Evolutionary conservation across 2,888 invertebrate genomes (phyloP).

Genomic region (Argyresthia goedartella): DNA sequence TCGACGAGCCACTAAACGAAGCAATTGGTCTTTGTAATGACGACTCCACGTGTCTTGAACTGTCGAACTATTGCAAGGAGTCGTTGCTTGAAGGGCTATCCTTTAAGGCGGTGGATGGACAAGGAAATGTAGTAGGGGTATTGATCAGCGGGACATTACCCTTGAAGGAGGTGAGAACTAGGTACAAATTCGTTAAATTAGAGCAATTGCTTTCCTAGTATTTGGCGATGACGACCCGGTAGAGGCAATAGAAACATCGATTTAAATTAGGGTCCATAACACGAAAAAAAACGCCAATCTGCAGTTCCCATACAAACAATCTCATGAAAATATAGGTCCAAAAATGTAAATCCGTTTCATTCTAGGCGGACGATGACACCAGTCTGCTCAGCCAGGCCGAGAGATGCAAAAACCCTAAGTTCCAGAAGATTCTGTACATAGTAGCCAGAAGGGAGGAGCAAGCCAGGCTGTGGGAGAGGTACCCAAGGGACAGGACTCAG

Average conservation of each 20-base stretch:
- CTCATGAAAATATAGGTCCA: too few species aligned
- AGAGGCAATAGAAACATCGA: too few species aligned
- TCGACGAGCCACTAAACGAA: slow-evolving; percentile 74
- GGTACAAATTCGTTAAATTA: not conserved
- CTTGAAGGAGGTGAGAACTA: slow-evolving; percentile 32
- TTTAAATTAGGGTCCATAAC: too few species aligned
- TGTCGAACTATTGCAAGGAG: slow-evolving; percentile 73
- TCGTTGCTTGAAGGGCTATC: slow-evolving; percentile 72
- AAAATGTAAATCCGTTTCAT: too few species aligned
- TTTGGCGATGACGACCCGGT: too few species aligned
- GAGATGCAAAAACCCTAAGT: slow-evolving; percentile 71
- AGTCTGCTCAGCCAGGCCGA: slow-evolving; percentile 47
- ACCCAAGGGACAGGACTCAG: slow-evolving; percentile 62
- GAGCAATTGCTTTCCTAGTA: too few species aligned
- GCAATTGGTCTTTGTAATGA: slow-evolving; percentile 54
- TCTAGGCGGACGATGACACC: too few species aligned
- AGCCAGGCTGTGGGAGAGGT: slow-evolving; percentile 69
- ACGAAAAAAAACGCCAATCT: too few species aligned
- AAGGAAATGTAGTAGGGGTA: slow-evolving; percentile 71
- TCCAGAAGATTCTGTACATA: slow-evolving; percentile 74
- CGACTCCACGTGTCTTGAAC: slow-evolving; percentile 59
- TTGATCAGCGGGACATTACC: slow-evolving; percentile 57
- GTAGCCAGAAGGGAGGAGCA: slow-evolving; percentile 68
- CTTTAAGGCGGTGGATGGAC: slow-evolving; percentile 72
- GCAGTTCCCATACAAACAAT: too few species aligned